Base-by-base conservation (phyloP, 2,113 vertebrate species). In the Nesospiza acunhae region DNA sequence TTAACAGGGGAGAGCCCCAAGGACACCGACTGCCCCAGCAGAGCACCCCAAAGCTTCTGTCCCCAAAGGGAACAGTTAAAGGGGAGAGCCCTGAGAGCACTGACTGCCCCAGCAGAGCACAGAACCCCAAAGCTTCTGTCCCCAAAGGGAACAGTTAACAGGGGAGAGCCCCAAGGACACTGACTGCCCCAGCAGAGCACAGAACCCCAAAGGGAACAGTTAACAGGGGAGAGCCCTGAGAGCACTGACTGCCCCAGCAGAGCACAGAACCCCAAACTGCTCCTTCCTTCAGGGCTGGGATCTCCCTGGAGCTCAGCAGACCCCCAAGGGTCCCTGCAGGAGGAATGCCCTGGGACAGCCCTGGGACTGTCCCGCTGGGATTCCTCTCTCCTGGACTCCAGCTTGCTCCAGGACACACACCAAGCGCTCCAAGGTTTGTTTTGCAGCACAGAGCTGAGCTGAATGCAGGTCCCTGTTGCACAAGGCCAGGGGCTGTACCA, bases 341-440 rank as follows among this genome's bases (percentile, higher is more conserved):
- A 35, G 33, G 56, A 24, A n/a, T n/a, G 24, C 28, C 4, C 52
- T 53, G 55, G 55, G 8, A 14, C 55, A 22, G 31, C 20, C 31
- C 53, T 33, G 55, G 23, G 13, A 8, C 49, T 37, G 22, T 9
- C 16, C 44, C 5, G 0, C 13, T 9, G 6, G 9, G 26, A 62
- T 13, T 53, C 47, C 47, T 55, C 39, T 27, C 5, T 10, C 0
- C 0, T 10, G 28, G 33, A 4, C 5, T 5, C 0, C 0, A 24
- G 64, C 9, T 35, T 7, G 24, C 79, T 75, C 2, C 8, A 30
- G 8, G 8, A 27, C 1, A 27, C 1, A 52, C 24, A 18, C 20
- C 7, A 5, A 84, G 33, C 5, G 8, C 28, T 8, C n/a, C 3
- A 2, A 23, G 50, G 46, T 7, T 0, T 4, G 15, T 49, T 70